Evolutionary conservation across 1,140 invertebrate genomes (phyloP).

Genomic region (Adelges cooleyi): DNA sequence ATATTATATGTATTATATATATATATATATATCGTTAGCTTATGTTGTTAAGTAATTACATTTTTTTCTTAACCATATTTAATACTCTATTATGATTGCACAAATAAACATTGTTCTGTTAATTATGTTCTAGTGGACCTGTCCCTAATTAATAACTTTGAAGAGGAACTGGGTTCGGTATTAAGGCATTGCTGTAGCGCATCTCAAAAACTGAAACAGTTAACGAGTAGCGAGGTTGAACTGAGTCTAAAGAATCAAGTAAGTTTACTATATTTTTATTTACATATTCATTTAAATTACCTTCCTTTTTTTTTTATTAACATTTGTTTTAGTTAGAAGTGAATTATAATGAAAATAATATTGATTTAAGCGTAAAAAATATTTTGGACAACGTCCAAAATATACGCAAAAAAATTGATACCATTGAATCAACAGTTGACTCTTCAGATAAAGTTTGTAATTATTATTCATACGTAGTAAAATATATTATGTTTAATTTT

Average conservation of each 20-base stretch:
- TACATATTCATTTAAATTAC: neutral
- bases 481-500: neutral
- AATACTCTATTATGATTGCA: too few species aligned
- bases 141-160: neutral
- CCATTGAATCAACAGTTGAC: neutral
- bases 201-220: neutral
- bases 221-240: neutral
- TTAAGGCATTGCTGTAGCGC: conserved; percentile 5
- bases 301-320: neutral
- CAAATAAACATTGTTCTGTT: too few species aligned
- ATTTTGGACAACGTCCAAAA: conserved; percentile 8
- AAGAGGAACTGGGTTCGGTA: conserved; percentile 1
- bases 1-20: too few species aligned
- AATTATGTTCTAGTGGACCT: conserved; percentile 1
- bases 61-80: too few species aligned
- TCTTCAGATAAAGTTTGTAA: neutral
- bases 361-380: conserved; percentile 2
- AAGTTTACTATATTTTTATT: neutral
- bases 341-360: neutral
- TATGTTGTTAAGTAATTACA: too few species aligned
- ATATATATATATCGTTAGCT: too few species aligned
- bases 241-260: conserved; percentile 18
- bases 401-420: neutral
- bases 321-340: neutral
- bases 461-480: neutral